A percentile compares a stretch with the other conserved stretches of the same genome.
These are phyloP conservation scores for Sussaba pulchella DNA, from an alignment of 2,888 invertebrate species.

Conservation along the genomic window DNA sequence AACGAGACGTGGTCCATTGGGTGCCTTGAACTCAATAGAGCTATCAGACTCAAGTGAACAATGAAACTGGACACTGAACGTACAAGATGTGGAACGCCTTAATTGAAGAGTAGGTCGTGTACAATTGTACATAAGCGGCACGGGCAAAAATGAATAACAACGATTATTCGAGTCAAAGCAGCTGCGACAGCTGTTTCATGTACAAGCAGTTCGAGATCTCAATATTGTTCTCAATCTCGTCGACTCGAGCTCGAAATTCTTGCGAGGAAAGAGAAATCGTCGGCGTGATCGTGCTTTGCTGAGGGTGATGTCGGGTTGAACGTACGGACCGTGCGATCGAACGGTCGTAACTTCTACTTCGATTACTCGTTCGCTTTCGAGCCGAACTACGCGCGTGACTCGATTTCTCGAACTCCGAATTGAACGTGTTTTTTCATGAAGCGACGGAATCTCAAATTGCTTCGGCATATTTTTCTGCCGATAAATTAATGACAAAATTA, in stretches of 20 bases:
- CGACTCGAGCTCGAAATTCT: conserved; percentile 48
- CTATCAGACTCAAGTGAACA: conserved; percentile 75
- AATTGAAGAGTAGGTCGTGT: conserved; percentile 70
- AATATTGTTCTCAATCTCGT: background rate
- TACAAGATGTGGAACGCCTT: conserved; percentile 61
- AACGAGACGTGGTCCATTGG: conserved; percentile 38
- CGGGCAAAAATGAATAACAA: conserved; percentile 43
- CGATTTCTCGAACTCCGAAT: conserved; percentile 32
- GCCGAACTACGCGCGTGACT: conserved; percentile 40
- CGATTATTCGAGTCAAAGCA: conserved; percentile 43
- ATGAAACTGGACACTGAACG: conserved; percentile 71
- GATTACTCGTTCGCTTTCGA: conserved; percentile 45
- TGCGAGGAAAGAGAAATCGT: conserved; percentile 3
- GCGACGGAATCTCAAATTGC: conserved; percentile 14
- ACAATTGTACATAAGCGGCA: conserved; percentile 30
- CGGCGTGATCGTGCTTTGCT: conserved; percentile 1
- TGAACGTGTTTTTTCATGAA: conserved; percentile 21
- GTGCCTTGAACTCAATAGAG: conserved; percentile 78
- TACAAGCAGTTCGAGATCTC: conserved; percentile 1
- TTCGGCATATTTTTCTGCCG: background rate
- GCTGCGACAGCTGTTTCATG: background rate
- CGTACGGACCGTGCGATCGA: conserved; percentile 21
- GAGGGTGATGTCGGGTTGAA: conserved; percentile 23
- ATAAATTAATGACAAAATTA: conserved; percentile 2
- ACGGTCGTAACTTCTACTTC: conserved; percentile 54